Evolutionary conservation across 64 coral and sea anemone species (phyloP).

Genomic region (Montipora capricornis): DNA sequence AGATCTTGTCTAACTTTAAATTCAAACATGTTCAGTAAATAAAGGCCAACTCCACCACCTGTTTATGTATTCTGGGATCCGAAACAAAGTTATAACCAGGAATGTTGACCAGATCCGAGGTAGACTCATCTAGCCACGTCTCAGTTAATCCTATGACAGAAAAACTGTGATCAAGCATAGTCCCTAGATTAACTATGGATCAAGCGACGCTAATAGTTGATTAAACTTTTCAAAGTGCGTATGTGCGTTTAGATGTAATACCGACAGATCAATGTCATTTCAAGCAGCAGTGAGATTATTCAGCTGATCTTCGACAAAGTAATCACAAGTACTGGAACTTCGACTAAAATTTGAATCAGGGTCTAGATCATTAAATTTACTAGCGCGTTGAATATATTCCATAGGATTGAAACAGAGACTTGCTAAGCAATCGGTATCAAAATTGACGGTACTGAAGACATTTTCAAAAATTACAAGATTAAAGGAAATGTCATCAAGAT

Average conservation of each 20-base stretch:
- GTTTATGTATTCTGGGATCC: background rate
- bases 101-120: background rate
- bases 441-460: background rate
- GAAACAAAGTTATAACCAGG: slow-evolving; percentile 20
- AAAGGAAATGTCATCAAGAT: background rate
- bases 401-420: background rate
- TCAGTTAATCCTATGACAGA: slow-evolving; percentile 12
- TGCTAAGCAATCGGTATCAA: background rate
- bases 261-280: background rate
- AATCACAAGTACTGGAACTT: background rate
- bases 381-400: background rate
- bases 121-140: slow-evolving; percentile 12
- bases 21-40: background rate
- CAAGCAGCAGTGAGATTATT: background rate
- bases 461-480: background rate
- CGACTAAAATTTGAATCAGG: background rate
- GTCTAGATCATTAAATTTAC: background rate
- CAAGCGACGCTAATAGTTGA: background rate
- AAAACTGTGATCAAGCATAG: background rate
- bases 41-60: slow-evolving; percentile 24
- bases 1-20: slow-evolving; percentile 29
- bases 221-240: background rate
- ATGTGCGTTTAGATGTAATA: background rate
- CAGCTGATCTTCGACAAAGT: background rate
- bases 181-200: background rate